phyloP scores from a whole-genome alignment of 2,888 invertebrate genomes.

The Chrysolina americana region DNA sequence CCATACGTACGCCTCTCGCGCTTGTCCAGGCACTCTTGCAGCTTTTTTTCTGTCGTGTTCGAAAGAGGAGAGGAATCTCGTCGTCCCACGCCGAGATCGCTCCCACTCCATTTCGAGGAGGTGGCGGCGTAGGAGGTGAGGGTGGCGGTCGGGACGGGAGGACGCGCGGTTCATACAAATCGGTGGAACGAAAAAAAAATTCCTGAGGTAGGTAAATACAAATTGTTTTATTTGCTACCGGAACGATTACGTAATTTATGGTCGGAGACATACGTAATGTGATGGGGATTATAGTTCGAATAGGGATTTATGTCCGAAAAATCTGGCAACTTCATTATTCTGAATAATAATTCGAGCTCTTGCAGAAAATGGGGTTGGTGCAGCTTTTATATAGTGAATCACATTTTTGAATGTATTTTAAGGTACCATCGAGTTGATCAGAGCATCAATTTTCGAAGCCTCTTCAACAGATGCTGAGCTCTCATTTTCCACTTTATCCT shows the following conservation, averaged over 20 bases:
- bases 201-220: conserved; percentile 27
- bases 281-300: conserved; percentile 8
- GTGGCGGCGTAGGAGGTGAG: neutral
- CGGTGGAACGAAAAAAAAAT: conserved; percentile 21
- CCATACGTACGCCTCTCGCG: conserved; percentile 26
- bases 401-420: too few relatives aligned
- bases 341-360: neutral
- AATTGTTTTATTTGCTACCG: conserved; percentile 31
- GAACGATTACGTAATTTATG: conserved; percentile 29
- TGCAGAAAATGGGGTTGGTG: neutral
- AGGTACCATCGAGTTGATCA: too few relatives aligned
- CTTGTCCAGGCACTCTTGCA: conserved; percentile 21
- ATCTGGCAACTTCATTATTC: conserved; percentile 22
- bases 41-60: conserved; percentile 9
- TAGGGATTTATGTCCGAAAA: conserved; percentile 16
- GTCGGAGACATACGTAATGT: conserved; percentile 1
- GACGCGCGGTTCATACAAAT: conserved; percentile 39
- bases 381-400: too few relatives aligned
- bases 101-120: neutral
- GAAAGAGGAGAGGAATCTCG: conserved; percentile 9
- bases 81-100: conserved; percentile 5
- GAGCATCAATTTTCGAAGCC: too few relatives aligned
- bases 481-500: too few relatives aligned
- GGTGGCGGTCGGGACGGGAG: neutral
- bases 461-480: too few relatives aligned